Conservation (phyloP, 2,888 invertebrate species). For the Stenurella melanura region DNA sequence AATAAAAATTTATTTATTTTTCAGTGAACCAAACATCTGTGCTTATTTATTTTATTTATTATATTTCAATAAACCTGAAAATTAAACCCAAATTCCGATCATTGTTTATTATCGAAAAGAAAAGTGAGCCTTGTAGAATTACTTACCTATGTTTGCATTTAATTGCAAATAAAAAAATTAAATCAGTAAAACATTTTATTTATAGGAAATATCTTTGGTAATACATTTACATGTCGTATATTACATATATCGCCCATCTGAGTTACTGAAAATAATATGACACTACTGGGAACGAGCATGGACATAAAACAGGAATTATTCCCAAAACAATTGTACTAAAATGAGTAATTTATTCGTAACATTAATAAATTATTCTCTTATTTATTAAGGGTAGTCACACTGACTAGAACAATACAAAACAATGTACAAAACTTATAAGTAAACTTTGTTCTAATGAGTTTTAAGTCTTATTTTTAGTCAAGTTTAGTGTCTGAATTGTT, state of each 20-base stretch:
- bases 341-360: neutral
- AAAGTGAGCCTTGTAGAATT: neutral
- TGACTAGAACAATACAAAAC: conserved; percentile 41
- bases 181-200: conserved; percentile 33
- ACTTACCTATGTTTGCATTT: neutral
- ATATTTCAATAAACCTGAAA: too few relatives aligned
- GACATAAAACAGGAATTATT: conserved; percentile 20
- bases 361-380: conserved; percentile 6
- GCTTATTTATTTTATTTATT: too few relatives aligned
- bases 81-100: too few relatives aligned
- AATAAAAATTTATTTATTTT: too few relatives aligned
- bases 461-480: conserved; percentile 21
- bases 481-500: conserved; percentile 20
- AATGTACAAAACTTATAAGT: conserved; percentile 20
- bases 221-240: conserved; percentile 22
- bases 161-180: neutral
- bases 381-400: conserved; percentile 37
- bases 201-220: conserved; percentile 46
- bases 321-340: conserved; percentile 29
- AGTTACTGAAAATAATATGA: conserved; percentile 29
- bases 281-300: conserved; percentile 41
- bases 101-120: too few relatives aligned
- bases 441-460: conserved; percentile 12
- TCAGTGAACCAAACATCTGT: too few relatives aligned
- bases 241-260: conserved; percentile 18